Evolutionary conservation across 2,888 invertebrate genomes (phyloP), one percentile per base, ranked within the genome.

Genomic region (Tuberolachnus salignus): DNA sequence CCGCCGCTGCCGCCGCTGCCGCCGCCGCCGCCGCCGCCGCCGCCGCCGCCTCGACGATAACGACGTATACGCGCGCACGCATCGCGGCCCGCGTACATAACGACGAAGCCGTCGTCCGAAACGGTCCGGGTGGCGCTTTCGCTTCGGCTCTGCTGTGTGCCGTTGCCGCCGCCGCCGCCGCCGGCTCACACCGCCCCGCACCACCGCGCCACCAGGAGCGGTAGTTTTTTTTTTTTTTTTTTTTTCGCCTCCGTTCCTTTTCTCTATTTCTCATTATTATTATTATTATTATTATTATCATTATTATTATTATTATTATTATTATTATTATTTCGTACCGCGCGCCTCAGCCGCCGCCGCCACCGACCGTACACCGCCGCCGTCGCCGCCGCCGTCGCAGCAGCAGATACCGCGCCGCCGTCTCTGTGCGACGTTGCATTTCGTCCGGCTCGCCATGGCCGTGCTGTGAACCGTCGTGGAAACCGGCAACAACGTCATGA

Each of bases 111-210:
- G 75, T 75, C 66, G 75, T 67, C 75, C 75, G 75, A 75, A 67
- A 75, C 75, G 75, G 75, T 75, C 75, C 75, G 75, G 75, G 75
- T 75, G 75, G 75, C 75, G 75, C 75, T 75, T 67, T 75, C 75
- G 66, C 46, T 75, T 67, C 67, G 75, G 26, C 66, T 13, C 75
- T 34, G 66, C 59, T 34, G 63, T 55, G 55, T 26, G 23, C 34
- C 59, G 59, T 34, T 61, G 72, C 71, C 51, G 59, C 63, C 75
- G 19, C 57, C 72, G 72, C 71, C 51, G 59, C 63, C 75, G 19
- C 57, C 67, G 57, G 57, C 49, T 44, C 3, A 4, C 61, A 21
- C 59, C 63, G 23, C 55, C 64, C 51, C 53, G 44, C 74, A n/a
- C 73, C n/a, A n/a, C 55, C 44, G 55, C 13, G 19, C 51, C 21